Evolutionary conservation across 2,888 invertebrate genomes (phyloP), one percentile per base, ranked within the genome.

Genomic region (Auanema sp.): DNA sequence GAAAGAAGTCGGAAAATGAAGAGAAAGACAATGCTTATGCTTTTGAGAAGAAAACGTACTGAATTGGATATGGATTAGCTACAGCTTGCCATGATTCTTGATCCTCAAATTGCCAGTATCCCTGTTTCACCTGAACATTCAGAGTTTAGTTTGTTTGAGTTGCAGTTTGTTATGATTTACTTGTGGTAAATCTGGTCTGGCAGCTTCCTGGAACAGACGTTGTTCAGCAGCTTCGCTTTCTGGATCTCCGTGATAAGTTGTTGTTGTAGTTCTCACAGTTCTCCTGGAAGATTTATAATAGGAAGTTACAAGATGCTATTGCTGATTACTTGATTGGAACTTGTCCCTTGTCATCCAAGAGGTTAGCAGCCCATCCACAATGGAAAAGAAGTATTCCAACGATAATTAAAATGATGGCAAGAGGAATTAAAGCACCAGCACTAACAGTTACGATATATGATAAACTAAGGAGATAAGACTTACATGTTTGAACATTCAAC

Each of bases 81-180:
- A 78, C 83, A n/a, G 77, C 71, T 62, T 83, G 83, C 83, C 83
- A 83, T 8, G 78, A 72, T 40, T 69, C 66, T n/a, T 72, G 53
- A 49, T 83, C 80, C n/a, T 81, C 81, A 62, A 83, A 83, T 64
- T 81, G 81, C 83, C 83, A 83, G 65, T 65, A 79, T 14, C 83
- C 83, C 41, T 75, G 76, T 25, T 67, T 75, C 53, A 80, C 70
- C 60, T 71, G 59, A 60, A 12, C 8, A 51, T 4, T 18, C 16
- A 10, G 2, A 23, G 49, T 40, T 40, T 8, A 33, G 33, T 33
- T n/a, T n/a, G n/a, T n/a, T n/a, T n/a, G n/a, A n/a, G n/a, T n/a
- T n/a, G n/a, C n/a, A n/a, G n/a, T n/a, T n/a, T n/a, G n/a, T n/a
- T n/a, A n/a, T n/a, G n/a, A n/a, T 33, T 33, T 33, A 72, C 72